Base-by-base conservation (phyloP, 2,797 vertebrate genomes). In the Poecile montanus region DNA sequence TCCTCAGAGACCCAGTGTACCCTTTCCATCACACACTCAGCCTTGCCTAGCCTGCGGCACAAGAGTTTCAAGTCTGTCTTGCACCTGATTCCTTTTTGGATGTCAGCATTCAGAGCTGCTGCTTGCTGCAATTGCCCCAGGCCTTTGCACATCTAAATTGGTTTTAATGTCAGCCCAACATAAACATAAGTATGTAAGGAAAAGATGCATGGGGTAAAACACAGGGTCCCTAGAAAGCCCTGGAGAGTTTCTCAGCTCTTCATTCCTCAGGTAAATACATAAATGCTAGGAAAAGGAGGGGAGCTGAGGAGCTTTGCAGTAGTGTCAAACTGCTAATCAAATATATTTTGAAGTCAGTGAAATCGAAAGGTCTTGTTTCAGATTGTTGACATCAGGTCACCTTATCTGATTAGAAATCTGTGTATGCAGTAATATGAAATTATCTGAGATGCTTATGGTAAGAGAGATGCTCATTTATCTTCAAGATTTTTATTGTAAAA, bases 51-150 rank as follows among this genome's bases (percentile, higher is more conserved):
- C 79, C 83, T 76, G 88, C 4, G 1, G 75, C 74, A 13, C 50
- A 51, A 53, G 74, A 76, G 58, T 85, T 91, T 85, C 81, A 77
- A 73, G 74, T 67, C 23, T 18, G 30, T 44, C 75, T 94, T 95
- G 71, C 85, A 86, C 51, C 36, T 73, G 66, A 91, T 87, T 94
- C 45, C 10, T 87, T 79, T 86, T 74, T 88, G 81, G 47, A 65
- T 68, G 56, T 65, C 72, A 82, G 40, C 50, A 77, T 44, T 51
- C 2, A 2, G 68, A 68, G 56, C 47, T 76, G 27, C 57, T 88
- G 18, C 62, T 86, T 81, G 16, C 45, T 77, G 51, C 0, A 0
- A 38, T 78, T 94, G 50, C 74, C 86, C 36, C 57, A 32, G 74
- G 89, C 79, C 44, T 65, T 89, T 23, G 6, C 72, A 78, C 36